Base-by-base conservation (phyloP, 2,888 invertebrate genomes). In the Papilio demoleus region DNA sequence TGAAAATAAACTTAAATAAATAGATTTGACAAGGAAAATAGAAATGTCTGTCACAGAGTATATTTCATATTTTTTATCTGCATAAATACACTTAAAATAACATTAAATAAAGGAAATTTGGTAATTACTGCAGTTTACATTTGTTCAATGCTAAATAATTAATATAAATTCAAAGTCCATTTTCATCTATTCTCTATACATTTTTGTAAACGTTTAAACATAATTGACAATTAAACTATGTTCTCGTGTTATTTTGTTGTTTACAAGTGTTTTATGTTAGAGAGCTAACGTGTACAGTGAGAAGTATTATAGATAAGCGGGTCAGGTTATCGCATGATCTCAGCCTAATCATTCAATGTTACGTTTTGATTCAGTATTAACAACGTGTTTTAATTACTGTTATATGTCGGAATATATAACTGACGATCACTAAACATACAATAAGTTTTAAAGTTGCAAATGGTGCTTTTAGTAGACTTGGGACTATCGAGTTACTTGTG, bases 1-100 rank as follows among this genome's bases (percentile, higher is more conserved):
- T 92, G 90, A 76, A 47, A 47, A 47, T 3, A 45, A 3, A 47
- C 4, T 11, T 4, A 22, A 22, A 47, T 22, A 9, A 22, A 17
- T 22, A 19, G 9, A 1, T 4, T 12, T 47, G 22, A 47, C 5
- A 19, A 47, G 22, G 47, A 22, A 22, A 47, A 19, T 22, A 22
- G 22, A 22, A 22, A 22, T n/a, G 22, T 12, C 22, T 12, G 22
- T 19, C 19, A 22, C 12, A 42, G 6, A 42, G 42, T 6, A 42
- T 17, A n/a, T 17, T 38, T n/a, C n/a, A 38, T 14, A 38, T 38
- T 14, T 4, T 12, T 14, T 38, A 38, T 38, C 38, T 38, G n/a
- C n/a, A n/a, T n/a, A n/a, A n/a, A n/a, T n/a, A n/a, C n/a, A n/a
- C n/a, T n/a, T n/a, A n/a, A n/a, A n/a, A n/a, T n/a, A n/a, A n/a